phyloP scores from a whole-genome alignment of 2,113 vertebrate species.

The Tympanuchus pallidicinctus region DNA sequence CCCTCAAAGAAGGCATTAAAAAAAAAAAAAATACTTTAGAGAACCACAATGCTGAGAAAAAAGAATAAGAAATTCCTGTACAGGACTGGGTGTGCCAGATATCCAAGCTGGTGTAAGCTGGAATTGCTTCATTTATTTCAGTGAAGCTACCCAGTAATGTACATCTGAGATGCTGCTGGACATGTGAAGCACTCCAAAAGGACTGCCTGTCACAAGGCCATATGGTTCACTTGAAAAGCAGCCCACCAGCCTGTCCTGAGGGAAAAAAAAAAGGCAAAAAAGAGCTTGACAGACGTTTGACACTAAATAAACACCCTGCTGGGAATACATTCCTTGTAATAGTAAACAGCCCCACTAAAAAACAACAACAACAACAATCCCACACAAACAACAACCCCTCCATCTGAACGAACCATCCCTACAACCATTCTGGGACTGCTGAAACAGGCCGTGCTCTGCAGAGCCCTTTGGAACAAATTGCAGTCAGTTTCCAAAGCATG shows the following conservation, averaged over 20 bases:
- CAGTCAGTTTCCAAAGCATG: neutral
- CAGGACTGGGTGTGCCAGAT: neutral
- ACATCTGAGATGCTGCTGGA: neutral
- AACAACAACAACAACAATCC: neutral
- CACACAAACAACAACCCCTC: neutral
- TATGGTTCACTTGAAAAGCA: neutral
- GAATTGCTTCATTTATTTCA: neutral
- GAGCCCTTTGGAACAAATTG: neutral
- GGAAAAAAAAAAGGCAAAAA: neutral
- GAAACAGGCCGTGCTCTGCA: rapidly evolving
- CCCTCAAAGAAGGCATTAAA: neutral
- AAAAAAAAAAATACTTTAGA: neutral
- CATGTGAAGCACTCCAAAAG: neutral
- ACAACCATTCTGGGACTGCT: neutral
- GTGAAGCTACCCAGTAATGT: neutral
- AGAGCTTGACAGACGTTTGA: neutral
- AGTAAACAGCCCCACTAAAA: neutral
- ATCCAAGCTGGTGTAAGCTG: neutral
- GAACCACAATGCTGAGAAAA: neutral
- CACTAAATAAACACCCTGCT: neutral
- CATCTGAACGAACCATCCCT: neutral
- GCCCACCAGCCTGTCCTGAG: neutral
- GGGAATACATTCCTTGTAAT: neutral
- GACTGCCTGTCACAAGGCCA: neutral
- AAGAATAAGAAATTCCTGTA: neutral